Evolutionary conservation across 2,888 invertebrate genomes (phyloP).

Genomic region (Troilus luridus): DNA sequence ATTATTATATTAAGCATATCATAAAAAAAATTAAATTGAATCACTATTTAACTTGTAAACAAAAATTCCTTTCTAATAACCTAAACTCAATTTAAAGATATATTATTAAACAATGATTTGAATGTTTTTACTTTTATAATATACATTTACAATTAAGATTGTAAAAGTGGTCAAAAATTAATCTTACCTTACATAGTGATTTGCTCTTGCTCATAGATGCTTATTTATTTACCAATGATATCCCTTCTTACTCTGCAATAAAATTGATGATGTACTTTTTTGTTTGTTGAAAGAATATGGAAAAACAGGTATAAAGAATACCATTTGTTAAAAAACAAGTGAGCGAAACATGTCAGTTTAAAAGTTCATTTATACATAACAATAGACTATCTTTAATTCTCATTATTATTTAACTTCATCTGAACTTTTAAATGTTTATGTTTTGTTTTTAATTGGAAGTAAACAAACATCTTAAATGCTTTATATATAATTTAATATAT

Average conservation of each 20-base stretch:
- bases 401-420: slow-evolving; percentile 18
- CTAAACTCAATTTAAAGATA: not conserved
- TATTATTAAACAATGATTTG: not conserved
- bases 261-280: not conserved
- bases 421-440: slow-evolving; percentile 2
- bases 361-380: slow-evolving; percentile 24
- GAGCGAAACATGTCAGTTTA: slow-evolving; percentile 35
- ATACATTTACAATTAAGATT: not conserved
- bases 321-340: slow-evolving; percentile 39
- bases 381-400: slow-evolving; percentile 35
- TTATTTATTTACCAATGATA: not conserved
- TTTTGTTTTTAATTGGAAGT: not conserved
- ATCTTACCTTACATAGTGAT: not conserved
- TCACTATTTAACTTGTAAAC: not conserved
- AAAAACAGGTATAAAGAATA: not conserved
- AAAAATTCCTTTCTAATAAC: not conserved
- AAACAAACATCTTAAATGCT: not conserved
- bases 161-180: not conserved
- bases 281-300: not conserved
- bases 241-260: not conserved
- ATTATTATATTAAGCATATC: not conserved
- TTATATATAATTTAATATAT: not conserved
- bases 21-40: not conserved
- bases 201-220: not conserved
- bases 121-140: not conserved